Evolutionary conservation across 1,140 invertebrate genomes (phyloP).

Genomic region (Uloborus diversus): DNA sequence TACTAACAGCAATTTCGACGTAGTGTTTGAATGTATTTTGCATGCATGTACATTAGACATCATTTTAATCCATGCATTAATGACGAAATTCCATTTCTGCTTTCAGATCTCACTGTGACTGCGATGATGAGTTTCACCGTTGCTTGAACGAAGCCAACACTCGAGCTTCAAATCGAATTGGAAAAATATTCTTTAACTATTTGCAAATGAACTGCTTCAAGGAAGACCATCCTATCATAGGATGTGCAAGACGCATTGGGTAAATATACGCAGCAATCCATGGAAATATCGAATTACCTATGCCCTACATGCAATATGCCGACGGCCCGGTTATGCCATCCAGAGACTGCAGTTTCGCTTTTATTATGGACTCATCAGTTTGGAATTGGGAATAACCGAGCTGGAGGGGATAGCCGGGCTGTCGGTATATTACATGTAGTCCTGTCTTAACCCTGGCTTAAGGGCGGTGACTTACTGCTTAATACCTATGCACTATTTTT

Average conservation of each 20-base stretch:
- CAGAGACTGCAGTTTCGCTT: background rate
- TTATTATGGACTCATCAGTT: background rate
- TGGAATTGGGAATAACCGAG: background rate
- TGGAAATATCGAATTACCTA: background rate
- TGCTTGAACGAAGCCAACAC: slow-evolving; percentile 71
- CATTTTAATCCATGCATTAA: too few species aligned
- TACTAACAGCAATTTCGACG: too few species aligned
- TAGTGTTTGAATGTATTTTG: too few species aligned
- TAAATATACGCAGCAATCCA: background rate
- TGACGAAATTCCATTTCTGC: too few species aligned
- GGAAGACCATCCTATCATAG: slow-evolving; percentile 59
- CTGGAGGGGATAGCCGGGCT: background rate
- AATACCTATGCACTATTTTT: too few species aligned
- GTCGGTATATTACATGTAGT: too few species aligned
- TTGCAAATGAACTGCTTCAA: slow-evolving; percentile 74
- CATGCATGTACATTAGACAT: too few species aligned
- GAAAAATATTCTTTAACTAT: slow-evolving; percentile 70
- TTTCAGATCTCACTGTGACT: slow-evolving; percentile 73
- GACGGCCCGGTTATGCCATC: background rate
- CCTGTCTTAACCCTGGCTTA: too few species aligned
- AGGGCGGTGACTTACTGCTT: too few species aligned
- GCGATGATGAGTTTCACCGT: slow-evolving; percentile 74
- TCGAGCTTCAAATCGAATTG: slow-evolving; percentile 69
- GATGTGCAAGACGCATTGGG: slow-evolving; percentile 4
- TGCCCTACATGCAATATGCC: too few species aligned